Evolutionary conservation across 2,113 vertebrate species (phyloP).

Genomic region (Ellobius talpinus): DNA sequence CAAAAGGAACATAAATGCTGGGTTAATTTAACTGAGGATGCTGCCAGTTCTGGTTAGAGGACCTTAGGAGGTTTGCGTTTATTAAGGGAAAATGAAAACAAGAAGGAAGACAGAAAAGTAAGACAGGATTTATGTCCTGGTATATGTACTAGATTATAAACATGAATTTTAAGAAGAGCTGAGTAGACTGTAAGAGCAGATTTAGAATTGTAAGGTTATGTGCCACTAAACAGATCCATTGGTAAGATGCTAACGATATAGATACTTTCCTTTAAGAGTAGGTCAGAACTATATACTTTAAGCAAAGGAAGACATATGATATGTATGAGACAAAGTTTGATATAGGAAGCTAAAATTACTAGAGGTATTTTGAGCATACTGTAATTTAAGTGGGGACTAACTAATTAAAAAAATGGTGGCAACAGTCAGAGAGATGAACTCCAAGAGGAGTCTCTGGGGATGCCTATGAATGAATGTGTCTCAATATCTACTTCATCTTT

Average conservation of each 20-base stretch:
- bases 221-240: neutral
- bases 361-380: slow-evolving; percentile 27
- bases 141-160: neutral
- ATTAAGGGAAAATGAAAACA: neutral
- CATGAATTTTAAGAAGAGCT: neutral
- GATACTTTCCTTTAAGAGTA: neutral
- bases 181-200: neutral
- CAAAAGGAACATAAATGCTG: neutral
- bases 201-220: neutral
- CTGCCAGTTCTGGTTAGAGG: neutral
- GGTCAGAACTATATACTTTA: neutral
- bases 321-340: neutral
- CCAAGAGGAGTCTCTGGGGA: neutral
- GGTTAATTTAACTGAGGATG: slow-evolving; percentile 14
- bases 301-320: neutral
- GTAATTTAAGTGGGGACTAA: slow-evolving; percentile 6
- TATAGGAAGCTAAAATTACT: slow-evolving; percentile 18
- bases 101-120: slow-evolving; percentile 8
- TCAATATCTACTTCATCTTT: neutral
- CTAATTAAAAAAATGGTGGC: slow-evolving; percentile 45
- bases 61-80: neutral
- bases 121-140: neutral
- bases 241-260: neutral
- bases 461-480: neutral
- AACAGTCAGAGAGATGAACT: slow-evolving; percentile 33